Evolutionary conservation across 2,888 invertebrate species (phyloP), one percentile per base, ranked within the genome.

Genomic region (Caenorhabditis plicata): DNA sequence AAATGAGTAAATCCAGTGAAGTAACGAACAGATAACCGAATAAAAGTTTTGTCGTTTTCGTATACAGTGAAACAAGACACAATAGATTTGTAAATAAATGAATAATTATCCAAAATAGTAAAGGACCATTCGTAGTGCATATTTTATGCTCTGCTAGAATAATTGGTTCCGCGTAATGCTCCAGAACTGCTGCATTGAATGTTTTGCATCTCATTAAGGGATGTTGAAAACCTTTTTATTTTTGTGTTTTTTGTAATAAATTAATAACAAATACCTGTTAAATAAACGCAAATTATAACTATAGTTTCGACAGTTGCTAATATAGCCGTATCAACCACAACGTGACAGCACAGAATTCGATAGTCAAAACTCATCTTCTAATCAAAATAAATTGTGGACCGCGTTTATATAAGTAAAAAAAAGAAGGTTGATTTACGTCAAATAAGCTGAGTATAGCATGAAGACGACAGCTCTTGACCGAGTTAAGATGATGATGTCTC

Each of bases 21-120:
- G 64, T 62, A 13, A 56, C 54, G 26, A 70, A 33, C 15, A 68
- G 36, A 40, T 50, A 62, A 17, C 57, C 64, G 17, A 64, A 40
- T 4, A 68, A 44, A 9, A 64, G 40, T 41, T 54, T 61, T 8
- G 61, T 50, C 35, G 26, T 61, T 26, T 61, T 61, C 5, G 57
- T 49, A 41, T 64, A 61, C 33, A 68, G 57, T 8, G 68, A 54
- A n/a, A 64, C 60, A 52, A 70, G 35, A 4, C 68, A 60, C 44
- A 68, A 40, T 5, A 65, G 42, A 50, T 68, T 55, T 20, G 62
- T 64, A 41, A 70, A 64, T 0, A 65, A 41, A 43, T 70, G 70
- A 32, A 64, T 62, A 19, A 68, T 64, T 11, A 70, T 66, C 57
- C 64, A 70, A 41, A 67, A 62, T 9, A 70, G 53, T 1, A 70